Base-by-base conservation (phyloP, 2,797 vertebrate species). In the Chrosomus eos region DNA sequence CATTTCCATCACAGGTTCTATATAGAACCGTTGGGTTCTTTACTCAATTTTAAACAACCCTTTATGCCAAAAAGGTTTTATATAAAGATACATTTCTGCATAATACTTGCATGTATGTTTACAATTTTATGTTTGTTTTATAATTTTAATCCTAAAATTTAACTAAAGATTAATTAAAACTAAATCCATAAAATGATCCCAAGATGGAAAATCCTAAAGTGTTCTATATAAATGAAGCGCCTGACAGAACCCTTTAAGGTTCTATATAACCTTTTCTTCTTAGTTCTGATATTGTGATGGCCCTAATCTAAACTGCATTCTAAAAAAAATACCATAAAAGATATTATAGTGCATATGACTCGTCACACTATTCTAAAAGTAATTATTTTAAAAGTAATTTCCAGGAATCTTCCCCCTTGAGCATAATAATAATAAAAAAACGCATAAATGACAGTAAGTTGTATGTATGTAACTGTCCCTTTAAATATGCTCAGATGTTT, bases 401-500 rank as follows among this genome's bases (percentile, higher is more conserved):
- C 26, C 45, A 10, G 3, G 33, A 53, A 36, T 74, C 19, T 33
- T 7, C 5, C 45, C 7, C n/a, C 60, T 43, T 10, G 7, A 13
- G 3, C 7, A 16, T 71, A 71, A 40, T 40, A 33, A 33, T 3
- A 4, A 4, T 1, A 28, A 9, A 26, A 48, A 10, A 26, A 7
- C 62, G 75, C 58, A 16, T 28, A 16, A 16, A 7, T 3, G 5
- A 7, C 60, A 7, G 13, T 16, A 7, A 28, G 26, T 62, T 62
- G 26, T 3, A 16, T 64, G 62, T 18, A 31, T 64, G 6, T 31
- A 64, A 53, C 33, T 45, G 26, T 45, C 51, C 3, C 33, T 84
- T 62, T 58, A 67, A 67, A 33, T 53, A 73, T 60, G 19, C 21
- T 40, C 48, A 43, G 38, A 62, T 74, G 26, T 82, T 82, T 68